Conservation (phyloP, 2,113 vertebrate species). For the Hiodon alosoides region DNA sequence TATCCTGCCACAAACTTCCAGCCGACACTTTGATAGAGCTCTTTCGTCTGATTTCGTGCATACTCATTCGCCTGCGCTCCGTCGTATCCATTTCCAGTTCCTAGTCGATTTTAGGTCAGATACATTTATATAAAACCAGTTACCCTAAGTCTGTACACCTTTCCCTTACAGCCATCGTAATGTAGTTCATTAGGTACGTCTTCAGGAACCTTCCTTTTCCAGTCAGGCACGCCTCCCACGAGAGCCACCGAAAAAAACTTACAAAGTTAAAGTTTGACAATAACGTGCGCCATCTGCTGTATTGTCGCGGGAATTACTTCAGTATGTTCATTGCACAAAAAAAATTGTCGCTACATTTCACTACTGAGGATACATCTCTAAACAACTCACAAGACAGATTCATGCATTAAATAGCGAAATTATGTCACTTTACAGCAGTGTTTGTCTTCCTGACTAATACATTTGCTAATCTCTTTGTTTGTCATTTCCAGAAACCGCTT, state of each 20-base stretch:
- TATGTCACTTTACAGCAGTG: no score
- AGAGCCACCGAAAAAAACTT: neutral
- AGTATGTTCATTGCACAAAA: no score
- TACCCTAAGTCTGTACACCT: no score
- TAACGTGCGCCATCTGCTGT: neutral
- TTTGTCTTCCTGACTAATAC: no score
- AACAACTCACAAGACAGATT: no score
- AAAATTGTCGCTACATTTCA: no score
- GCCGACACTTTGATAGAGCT: constrained; percentile 51
- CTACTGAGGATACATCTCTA: no score
- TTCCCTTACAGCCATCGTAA: neutral
- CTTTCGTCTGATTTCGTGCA: constrained; percentile 47
- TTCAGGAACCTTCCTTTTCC: neutral
- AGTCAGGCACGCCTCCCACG: constrained; percentile 10
- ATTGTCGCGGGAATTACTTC: neutral
- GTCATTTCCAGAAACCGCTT: no score
- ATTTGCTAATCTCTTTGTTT: no score
- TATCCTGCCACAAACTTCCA: constrained; percentile 81
- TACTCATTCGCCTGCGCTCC: constrained; percentile 61
- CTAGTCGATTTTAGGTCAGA: neutral
- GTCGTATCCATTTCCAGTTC: constrained; percentile 55
- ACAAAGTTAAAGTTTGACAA: neutral
- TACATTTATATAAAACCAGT: no score
- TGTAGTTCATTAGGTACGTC: constrained; percentile 40
- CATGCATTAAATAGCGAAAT: no score